Evolutionary conservation across 2,797 vertebrate species (phyloP), one percentile per base, ranked within the genome.

Genomic region (Geotrypetes seraphini): DNA sequence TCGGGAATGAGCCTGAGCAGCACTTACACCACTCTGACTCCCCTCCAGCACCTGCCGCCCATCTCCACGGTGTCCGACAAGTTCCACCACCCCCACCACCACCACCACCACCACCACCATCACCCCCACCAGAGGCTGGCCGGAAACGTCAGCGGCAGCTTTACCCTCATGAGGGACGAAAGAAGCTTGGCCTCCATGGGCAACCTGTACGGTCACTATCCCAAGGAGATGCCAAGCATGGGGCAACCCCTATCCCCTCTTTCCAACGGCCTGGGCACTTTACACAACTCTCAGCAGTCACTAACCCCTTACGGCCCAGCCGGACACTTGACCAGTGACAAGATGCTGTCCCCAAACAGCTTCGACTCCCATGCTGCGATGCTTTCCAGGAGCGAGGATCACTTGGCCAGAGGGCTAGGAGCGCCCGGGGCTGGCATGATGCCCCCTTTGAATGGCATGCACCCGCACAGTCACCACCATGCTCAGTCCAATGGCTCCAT

Each of bases 51-150:
- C 83, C 81, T 96, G 84, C 90, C 92, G 16, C 88, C 91, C 32
- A 91, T 94, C 44, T 88, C 92, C 42, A 90, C 91, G 11, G 92
- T 94, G 17, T 90, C 93, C 16, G 92, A 96, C 58, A 97, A 95
- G 83, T 97, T 93, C 74, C 87, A 88, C 66, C 88, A 85, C 70
- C 78, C 91, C 20, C 81, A 86, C 51, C 66, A 74, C 44, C 71
- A 75, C 36, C 66, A 81, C 46, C 36, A 61, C 66, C 87, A 91
- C 57, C 75, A 79, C 35, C 53, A 55, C 19, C 53, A 59, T 19
- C 83, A 85, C 48, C 86, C 88, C 49, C 89, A 91, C 74, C 87
- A 91, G 53, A 88, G 92, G 37, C 38, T 91, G 12, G 72, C 89
- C 8, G 88, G 90, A 25, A 91, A 90, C 61, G 91, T 96, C 36